Evolutionary conservation across 1,140 invertebrate genomes (phyloP).

Genomic region (Lanistes nyassanus): DNA sequence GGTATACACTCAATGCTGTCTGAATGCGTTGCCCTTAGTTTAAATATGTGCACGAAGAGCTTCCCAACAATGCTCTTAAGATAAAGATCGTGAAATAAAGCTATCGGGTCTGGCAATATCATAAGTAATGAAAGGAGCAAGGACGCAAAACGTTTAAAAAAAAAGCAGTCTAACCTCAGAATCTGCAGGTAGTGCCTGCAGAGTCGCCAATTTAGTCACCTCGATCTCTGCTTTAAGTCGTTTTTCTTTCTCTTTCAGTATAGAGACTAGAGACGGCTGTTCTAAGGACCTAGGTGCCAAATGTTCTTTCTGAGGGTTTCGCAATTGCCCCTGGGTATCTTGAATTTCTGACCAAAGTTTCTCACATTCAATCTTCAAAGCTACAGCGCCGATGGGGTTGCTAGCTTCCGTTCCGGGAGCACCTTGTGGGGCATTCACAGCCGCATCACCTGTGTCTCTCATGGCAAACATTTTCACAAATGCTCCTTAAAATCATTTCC

Average conservation of each 20-base stretch:
- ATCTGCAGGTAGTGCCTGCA: background rate
- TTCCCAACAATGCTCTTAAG: too few relatives aligned
- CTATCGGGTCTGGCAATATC: too few relatives aligned
- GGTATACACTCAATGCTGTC: background rate
- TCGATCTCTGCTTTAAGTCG: constrained; percentile 11
- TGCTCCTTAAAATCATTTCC: background rate
- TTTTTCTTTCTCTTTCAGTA: constrained; percentile 21
- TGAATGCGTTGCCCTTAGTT: too few relatives aligned
- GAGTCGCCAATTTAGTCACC: background rate
- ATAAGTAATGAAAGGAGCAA: too few relatives aligned
- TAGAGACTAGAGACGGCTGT: background rate
- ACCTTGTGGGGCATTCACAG: background rate
- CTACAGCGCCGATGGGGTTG: background rate
- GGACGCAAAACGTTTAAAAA: too few relatives aligned
- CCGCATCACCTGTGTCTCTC: background rate
- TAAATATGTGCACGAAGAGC: too few relatives aligned
- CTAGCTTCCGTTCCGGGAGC: background rate
- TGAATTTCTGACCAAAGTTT: constrained; percentile 6
- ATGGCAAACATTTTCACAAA: background rate
- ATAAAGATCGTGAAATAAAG: too few relatives aligned
- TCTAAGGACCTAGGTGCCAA: background rate
- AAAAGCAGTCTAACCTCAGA: constrained; percentile 7
- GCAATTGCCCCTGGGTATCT: background rate
- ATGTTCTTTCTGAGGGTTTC: background rate
- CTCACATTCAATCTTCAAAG: constrained; percentile 11